Conservation (phyloP, 2,888 invertebrate genomes). For the Andrena bicolor region DNA sequence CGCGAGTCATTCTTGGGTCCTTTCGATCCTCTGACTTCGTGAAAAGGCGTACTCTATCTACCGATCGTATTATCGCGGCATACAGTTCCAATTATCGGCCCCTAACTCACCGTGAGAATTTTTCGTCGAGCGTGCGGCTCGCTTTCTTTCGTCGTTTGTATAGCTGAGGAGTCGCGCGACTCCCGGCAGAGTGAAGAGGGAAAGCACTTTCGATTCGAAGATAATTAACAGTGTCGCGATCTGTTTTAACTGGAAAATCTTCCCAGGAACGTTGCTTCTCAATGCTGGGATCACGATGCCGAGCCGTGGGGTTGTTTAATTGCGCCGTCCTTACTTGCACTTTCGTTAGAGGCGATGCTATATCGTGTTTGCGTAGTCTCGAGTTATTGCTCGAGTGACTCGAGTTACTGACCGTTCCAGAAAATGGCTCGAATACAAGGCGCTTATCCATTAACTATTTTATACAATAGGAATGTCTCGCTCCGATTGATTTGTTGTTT, state of each 20-base stretch:
- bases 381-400: constrained; percentile 35
- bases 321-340: constrained; percentile 50
- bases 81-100: constrained; percentile 73
- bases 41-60: constrained; percentile 69
- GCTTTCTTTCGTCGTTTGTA: constrained; percentile 13
- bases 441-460: neutral
- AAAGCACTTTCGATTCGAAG: constrained; percentile 13
- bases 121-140: constrained; percentile 34
- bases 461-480: constrained; percentile 6
- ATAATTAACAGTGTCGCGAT: constrained; percentile 33
- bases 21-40: constrained; percentile 23
- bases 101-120: constrained; percentile 74
- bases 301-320: constrained; percentile 45
- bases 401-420: constrained; percentile 23
- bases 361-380: constrained; percentile 21
- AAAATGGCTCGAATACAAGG: constrained; percentile 27
- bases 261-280: constrained; percentile 48
- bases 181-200: neutral
- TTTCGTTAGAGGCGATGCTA: constrained; percentile 39
- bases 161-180: neutral
- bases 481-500: constrained; percentile 27
- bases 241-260: constrained; percentile 27
- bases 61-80: constrained; percentile 70
- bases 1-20: constrained; percentile 65
- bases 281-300: constrained; percentile 17